phyloP scores from a whole-genome alignment of 2,113 vertebrate genomes.

The Istiophorus platypterus region DNA sequence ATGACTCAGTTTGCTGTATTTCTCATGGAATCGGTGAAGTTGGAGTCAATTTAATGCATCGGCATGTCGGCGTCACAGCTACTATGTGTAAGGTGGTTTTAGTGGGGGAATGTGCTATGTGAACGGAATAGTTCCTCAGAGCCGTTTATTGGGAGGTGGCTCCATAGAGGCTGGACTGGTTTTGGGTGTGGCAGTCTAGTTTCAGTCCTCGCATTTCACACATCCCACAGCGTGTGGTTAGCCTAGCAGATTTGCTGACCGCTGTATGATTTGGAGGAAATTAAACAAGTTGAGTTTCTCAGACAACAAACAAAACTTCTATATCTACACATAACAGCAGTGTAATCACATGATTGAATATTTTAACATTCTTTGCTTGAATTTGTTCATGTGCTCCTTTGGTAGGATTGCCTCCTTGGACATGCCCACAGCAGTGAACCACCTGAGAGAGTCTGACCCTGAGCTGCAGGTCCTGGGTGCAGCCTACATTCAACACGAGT shows the following conservation, averaged over 20 bases:
- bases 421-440: constrained; percentile 88
- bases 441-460: constrained; percentile 88
- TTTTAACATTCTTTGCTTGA: constrained; percentile 16
- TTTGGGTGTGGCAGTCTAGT: constrained; percentile 75
- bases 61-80: constrained; percentile 4
- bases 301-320: constrained; percentile 44
- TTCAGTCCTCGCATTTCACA: constrained; percentile 70
- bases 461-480: constrained; percentile 92
- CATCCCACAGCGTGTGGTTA: constrained; percentile 66
- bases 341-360: neutral
- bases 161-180: constrained; percentile 72
- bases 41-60: neutral
- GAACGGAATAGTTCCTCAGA: constrained; percentile 40
- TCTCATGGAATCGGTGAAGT: neutral
- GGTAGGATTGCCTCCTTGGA: constrained; percentile 88
- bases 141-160: constrained; percentile 56
- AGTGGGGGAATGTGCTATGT: constrained; percentile 4
- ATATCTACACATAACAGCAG: constrained; percentile 3
- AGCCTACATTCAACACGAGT: constrained; percentile 95
- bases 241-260: constrained; percentile 24
- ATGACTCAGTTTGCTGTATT: constrained; percentile 1
- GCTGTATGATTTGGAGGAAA: constrained; percentile 57
- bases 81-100: constrained; percentile 23
- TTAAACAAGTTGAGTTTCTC: constrained; percentile 21
- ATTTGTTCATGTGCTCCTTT: constrained; percentile 42